Evolutionary conservation across 2,888 invertebrate genomes (phyloP).

Genomic region (Agonopterix alstromeriana): DNA sequence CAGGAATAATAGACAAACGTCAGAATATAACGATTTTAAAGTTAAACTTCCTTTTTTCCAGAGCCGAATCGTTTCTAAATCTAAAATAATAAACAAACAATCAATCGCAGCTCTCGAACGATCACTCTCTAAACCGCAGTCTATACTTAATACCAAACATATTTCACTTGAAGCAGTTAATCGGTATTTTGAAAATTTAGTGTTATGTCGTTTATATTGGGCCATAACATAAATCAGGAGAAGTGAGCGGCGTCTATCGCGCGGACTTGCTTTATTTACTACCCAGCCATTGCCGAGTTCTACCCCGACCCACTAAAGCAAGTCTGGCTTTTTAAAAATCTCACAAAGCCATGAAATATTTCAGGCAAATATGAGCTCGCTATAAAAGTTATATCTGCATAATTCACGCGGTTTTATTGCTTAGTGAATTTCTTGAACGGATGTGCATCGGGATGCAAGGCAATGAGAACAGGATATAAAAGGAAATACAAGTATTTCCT

Average conservation of each 20-base stretch:
- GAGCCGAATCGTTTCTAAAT: no score
- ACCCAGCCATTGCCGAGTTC: conserved; percentile 13
- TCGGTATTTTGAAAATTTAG: conserved; percentile 34
- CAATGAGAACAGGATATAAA: neutral
- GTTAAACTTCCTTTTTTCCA: no score
- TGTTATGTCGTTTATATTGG: conserved; percentile 33
- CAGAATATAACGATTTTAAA: no score
- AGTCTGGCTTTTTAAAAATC: conserved; percentile 16
- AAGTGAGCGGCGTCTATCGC: conserved; percentile 30
- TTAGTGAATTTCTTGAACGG: neutral
- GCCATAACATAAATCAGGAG: conserved; percentile 41
- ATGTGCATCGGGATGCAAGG: neutral
- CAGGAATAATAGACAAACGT: no score
- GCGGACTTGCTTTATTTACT: conserved; percentile 27
- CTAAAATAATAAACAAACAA: no score
- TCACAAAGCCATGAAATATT: neutral
- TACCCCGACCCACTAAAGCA: conserved; percentile 10
- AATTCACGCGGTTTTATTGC: neutral
- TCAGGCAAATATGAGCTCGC: neutral
- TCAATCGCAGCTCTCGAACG: no score
- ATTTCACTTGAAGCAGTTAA: conserved; percentile 13
- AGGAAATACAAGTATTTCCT: neutral
- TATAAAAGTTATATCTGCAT: conserved; percentile 4
- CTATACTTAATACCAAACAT: no score
- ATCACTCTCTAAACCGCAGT: no score